Base-by-base conservation (phyloP, 2,888 invertebrate genomes). In the Tipula unca region DNA sequence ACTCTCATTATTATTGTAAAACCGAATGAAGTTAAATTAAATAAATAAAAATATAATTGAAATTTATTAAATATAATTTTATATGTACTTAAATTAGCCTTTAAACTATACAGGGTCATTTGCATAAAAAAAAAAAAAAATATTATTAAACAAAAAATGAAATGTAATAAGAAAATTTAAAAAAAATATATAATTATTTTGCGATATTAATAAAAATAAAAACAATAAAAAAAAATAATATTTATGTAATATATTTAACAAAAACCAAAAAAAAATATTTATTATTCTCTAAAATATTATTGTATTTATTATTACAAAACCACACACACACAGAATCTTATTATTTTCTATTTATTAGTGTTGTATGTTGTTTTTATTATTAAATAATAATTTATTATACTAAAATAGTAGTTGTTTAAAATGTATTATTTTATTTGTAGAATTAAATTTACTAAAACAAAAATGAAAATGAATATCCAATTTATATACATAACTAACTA, bases 51-150 rank as follows among this genome's bases (percentile, higher is more conserved):
- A 83, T 32, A 83, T 83, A 32, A 83, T 83, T 32, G 29, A 32
- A 35, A 32, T 32, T 83, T 83, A 83, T 32, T 32, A 32, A 83
- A 83, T 32, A 83, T 83, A 85, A 85, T 85, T 85, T 36, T 36
- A 17, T 36, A 85, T 85, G 36, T 39, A 85, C 20, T 86, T 85
- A 86, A 84, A 69, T 85, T 85, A 86, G 86, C 86, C 86, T 86
- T 86, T 85, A 82, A 83, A 86, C 85, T 86, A 86, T 86, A 86
- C 86, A 86, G 86, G 86, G 86, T 86, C 84, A 36, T 84, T 85
- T 82, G 85, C 85, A 85, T 69, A 85, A 82, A 82, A 83, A 83
- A 83, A 32, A 32, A 17, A 32, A 32, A 32, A 32, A 2, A 32
- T 32, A 32, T 1, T 1, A 32, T 8, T 14, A 48, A 42, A 83